A percentile compares a stretch with the other conserved stretches of the same genome.
These are phyloP conservation scores for Onthophagus taurus DNA, from an alignment of 1,140 invertebrate species.

Conservation along the genomic window DNA sequence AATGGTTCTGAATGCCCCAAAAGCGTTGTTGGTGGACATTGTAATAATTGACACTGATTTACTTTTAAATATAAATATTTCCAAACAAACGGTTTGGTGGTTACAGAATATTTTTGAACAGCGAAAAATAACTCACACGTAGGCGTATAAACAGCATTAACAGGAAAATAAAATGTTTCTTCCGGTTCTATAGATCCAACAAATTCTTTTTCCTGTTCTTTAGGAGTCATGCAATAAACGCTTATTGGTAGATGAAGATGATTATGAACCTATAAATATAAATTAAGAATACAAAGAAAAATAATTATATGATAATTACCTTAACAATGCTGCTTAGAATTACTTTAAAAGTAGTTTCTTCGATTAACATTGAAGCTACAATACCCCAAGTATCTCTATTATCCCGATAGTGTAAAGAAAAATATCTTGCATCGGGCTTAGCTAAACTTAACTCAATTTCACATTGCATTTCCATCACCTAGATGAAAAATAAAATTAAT, in stretches of 20 bases:
- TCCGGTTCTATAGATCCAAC: slow-evolving; percentile 60
- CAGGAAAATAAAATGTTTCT: slow-evolving; percentile 63
- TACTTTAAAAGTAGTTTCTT: slow-evolving; percentile 59
- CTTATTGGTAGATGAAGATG: slow-evolving; percentile 70
- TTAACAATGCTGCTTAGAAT: slow-evolving; percentile 65
- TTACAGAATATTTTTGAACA: slow-evolving; percentile 62
- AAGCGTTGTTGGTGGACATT: slow-evolving; percentile 51
- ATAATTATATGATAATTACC: slow-evolving; percentile 37
- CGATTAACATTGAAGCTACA: slow-evolving; percentile 56
- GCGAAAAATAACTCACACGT: slow-evolving; percentile 82
- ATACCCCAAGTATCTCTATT: slow-evolving; percentile 60
- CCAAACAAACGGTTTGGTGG: slow-evolving; percentile 63
- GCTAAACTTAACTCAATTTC: slow-evolving; percentile 64
- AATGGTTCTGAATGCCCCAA: slow-evolving; percentile 14
- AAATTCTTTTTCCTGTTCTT: slow-evolving; percentile 60
- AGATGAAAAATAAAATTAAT: too few relatives aligned
- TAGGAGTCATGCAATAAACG: slow-evolving; percentile 71
- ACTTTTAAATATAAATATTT: slow-evolving; percentile 62
- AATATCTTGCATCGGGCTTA: slow-evolving; percentile 81
- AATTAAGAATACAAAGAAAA: background rate
- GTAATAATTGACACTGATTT: slow-evolving; percentile 51
- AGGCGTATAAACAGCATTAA: slow-evolving; percentile 77
- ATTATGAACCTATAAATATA: slow-evolving; percentile 65
- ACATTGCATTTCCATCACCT: slow-evolving; percentile 49
- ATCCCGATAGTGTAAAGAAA: slow-evolving; percentile 57